Evolutionary conservation across 2,113 vertebrate species (phyloP).

Genomic region (Nothobranchius furzeri): DNA sequence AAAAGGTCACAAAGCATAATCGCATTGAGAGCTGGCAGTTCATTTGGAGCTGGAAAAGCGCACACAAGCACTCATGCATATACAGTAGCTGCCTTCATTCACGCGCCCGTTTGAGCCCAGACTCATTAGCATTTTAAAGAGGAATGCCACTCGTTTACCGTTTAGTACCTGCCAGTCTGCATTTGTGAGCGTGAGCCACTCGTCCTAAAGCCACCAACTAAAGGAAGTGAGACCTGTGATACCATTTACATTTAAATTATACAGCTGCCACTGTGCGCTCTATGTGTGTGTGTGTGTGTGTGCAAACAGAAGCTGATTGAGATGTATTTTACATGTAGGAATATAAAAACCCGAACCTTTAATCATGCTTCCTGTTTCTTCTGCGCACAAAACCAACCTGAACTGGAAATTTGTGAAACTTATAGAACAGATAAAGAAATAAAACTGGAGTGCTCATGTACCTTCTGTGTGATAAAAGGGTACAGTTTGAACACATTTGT

Average conservation of each 20-base stretch:
- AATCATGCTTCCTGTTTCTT: conserved; percentile 1
- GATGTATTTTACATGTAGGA: conserved; percentile 27
- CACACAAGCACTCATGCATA: conserved; percentile 40
- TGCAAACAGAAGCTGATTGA: conserved; percentile 38
- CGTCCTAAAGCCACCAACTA: conserved; percentile 10
- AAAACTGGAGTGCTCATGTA: too few species aligned
- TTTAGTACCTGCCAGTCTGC: conserved; percentile 59
- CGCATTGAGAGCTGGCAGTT: conserved; percentile 39
- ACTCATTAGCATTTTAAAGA: conserved; percentile 69
- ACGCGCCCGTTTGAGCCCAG: conserved; percentile 21
- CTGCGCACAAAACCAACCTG: too few species aligned
- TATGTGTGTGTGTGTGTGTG: neutral
- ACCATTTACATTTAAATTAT: conserved; percentile 64
- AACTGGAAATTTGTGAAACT: too few species aligned
- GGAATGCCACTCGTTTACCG: conserved; percentile 48
- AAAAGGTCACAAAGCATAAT: conserved; percentile 52
- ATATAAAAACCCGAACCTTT: conserved; percentile 8
- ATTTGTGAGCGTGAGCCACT: conserved; percentile 38
- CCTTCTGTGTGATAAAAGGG: too few species aligned
- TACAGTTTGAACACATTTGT: too few species aligned
- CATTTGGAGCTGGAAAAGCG: conserved; percentile 48
- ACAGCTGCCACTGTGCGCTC: conserved; percentile 3
- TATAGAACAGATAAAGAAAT: too few species aligned
- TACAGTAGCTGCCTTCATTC: conserved; percentile 19
- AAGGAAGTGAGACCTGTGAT: conserved; percentile 52